Base-by-base conservation (phyloP, 2,113 vertebrate genomes). In the Psammodynastes pulverulentus region DNA sequence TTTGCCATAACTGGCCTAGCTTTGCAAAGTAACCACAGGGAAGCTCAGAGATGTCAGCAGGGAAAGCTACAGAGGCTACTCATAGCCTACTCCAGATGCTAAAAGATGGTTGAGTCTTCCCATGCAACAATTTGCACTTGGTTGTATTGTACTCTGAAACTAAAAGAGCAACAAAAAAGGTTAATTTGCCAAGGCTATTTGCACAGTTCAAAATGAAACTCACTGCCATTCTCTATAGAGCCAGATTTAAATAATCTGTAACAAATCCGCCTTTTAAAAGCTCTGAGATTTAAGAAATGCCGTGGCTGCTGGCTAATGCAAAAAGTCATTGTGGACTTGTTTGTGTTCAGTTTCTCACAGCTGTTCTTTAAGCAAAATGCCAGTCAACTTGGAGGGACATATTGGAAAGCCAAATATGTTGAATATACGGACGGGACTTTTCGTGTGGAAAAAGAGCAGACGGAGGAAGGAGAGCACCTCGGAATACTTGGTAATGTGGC, bases 381-480 rank as follows among this genome's bases (percentile, higher is more conserved):
- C 46, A 90, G 91, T 51, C 91, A 95, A 86, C 97, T 97, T 84
- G 98, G 98, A 5, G 98, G 98, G 54, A 96, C 95, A 90, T 98
- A 98, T 0, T 98, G 97, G 97, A 98, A 98, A 94, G 98, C 97
- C 15, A 97, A 93, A 29, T 98, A 97, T 2, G 95, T 97, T 95
- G 97, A 97, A 43, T 98, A 97, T 4, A 96, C 96, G 54, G 98
- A 98, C 92, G 96, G 93, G 46, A 97, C 95, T 84, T 98, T 98
- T 94, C 96, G 95, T 29, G 94, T 96, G 93, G 97, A 97, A 91
- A 93, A 97, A 79, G 87, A 91, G 58, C 96, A 24, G 13, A 90
- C 91, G 0, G 95, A 97, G 48, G 97, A 97, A 58, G 96, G 97
- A 58, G 93, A 95, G 2, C 96, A 98, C 94, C 97, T 98, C 62